Evolutionary conservation across 2,888 invertebrate species (phyloP).

Genomic region (Caenorhabditis virilis): DNA sequence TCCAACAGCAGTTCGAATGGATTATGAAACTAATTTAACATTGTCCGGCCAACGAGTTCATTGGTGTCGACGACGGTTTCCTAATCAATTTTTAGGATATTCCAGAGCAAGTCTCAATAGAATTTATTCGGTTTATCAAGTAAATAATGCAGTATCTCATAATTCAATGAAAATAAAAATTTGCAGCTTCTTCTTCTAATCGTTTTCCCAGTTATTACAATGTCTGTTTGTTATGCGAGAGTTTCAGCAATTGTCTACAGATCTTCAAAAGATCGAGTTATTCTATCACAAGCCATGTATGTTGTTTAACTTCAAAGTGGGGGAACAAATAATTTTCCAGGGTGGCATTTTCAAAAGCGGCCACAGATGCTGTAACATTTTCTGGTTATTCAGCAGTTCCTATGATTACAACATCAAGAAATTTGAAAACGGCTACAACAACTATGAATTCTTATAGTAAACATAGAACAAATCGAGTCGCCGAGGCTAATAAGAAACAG

Average conservation of each 20-base stretch:
- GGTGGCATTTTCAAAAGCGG: conserved; percentile 57
- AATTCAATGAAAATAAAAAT: background rate
- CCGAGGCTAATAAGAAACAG: conserved; percentile 60
- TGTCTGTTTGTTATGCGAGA: conserved; percentile 76
- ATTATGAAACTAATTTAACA: conserved; percentile 48
- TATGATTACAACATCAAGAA: conserved; percentile 43
- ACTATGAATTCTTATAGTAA: conserved; percentile 48
- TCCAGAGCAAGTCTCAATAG: conserved; percentile 35
- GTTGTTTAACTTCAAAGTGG: conserved; percentile 1
- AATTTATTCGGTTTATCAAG: conserved; percentile 54
- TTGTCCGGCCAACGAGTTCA: conserved; percentile 35
- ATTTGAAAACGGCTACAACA: conserved; percentile 46
- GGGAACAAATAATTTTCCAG: conserved; percentile 15
- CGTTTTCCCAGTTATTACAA: conserved; percentile 75
- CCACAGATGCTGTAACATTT: conserved; percentile 57
- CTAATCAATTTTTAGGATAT: conserved; percentile 33
- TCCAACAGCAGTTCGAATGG: conserved; percentile 76
- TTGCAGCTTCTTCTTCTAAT: conserved; percentile 75
- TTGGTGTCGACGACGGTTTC: conserved; percentile 51
- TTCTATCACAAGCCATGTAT: conserved; percentile 53
- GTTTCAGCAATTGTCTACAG: conserved; percentile 70
- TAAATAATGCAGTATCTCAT: conserved; percentile 7
- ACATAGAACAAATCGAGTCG: conserved; percentile 49
- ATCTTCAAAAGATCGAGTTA: conserved; percentile 51
- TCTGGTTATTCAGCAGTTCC: conserved; percentile 55